Percentiles rank a stretch among this genome's conserved stretches.
phyloP scores from a whole-genome alignment of 2,113 vertebrate genomes.

The Thamnaconus septentrionalis region DNA sequence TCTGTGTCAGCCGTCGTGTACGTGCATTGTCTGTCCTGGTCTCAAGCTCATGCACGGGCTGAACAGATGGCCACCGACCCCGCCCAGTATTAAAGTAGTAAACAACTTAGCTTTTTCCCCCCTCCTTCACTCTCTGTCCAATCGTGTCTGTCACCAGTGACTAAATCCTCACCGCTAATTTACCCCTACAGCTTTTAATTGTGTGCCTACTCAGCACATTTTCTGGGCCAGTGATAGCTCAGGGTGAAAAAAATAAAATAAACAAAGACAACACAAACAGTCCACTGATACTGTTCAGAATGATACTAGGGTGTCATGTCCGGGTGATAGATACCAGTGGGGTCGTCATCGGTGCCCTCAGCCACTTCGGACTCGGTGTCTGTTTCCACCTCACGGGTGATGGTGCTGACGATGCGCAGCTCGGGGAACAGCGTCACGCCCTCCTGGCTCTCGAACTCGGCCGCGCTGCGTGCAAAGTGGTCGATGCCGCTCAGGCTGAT shows the following conservation, averaged over 20 bases:
- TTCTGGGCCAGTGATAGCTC: background rate
- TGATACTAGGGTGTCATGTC: background rate
- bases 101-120: constrained; percentile 59
- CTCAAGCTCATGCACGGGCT: constrained; percentile 26
- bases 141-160: constrained; percentile 28
- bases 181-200: constrained; percentile 11
- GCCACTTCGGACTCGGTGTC: constrained; percentile 79
- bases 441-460: constrained; percentile 89
- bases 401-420: constrained; percentile 94
- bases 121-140: constrained; percentile 35
- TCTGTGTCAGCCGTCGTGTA: constrained; percentile 39
- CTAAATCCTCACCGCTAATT: constrained; percentile 37
- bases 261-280: background rate
- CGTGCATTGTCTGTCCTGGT: constrained; percentile 40
- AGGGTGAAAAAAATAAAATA: background rate
- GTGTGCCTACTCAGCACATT: background rate
- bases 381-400: constrained; percentile 90
- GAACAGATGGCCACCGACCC: constrained; percentile 64
- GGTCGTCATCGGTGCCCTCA: constrained; percentile 86
- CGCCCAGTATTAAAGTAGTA: constrained; percentile 50
- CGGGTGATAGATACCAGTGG: constrained; percentile 76
- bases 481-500: constrained; percentile 96
- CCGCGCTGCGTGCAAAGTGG: constrained; percentile 94
- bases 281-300: constrained; percentile 1
- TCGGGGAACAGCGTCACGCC: constrained; percentile 93